These are phyloP conservation scores for Leptodactylus fuscus DNA, from an alignment of 2,113 vertebrate species.

Conservation along the genomic window DNA sequence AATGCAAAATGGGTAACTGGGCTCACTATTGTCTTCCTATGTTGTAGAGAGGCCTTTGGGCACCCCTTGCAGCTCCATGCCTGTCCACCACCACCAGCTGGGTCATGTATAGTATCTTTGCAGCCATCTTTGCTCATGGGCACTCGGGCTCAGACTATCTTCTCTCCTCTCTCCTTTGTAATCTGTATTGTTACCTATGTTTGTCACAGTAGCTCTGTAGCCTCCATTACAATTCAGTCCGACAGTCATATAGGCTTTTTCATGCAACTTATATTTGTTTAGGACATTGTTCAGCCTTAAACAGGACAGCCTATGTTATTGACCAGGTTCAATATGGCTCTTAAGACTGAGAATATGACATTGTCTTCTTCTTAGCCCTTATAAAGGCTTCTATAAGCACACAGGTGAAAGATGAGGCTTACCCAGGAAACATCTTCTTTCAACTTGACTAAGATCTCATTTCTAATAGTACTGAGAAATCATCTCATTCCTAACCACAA, in stretches of 20 bases:
- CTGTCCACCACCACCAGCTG: too few relatives aligned
- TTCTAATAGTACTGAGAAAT: background rate
- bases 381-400: background rate
- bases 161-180: background rate
- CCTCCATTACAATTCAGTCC: background rate
- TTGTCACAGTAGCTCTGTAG: background rate
- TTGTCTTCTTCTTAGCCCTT: background rate
- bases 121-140: too few relatives aligned
- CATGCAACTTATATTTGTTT: background rate
- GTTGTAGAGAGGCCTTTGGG: too few relatives aligned
- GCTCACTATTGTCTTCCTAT: too few relatives aligned
- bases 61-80: too few relatives aligned
- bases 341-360: conserved; percentile 1
- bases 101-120: too few relatives aligned
- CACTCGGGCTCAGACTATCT: background rate
- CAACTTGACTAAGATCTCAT: background rate
- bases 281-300: background rate
- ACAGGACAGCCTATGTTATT: background rate
- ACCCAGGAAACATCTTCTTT: background rate
- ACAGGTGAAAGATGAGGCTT: background rate
- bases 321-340: background rate
- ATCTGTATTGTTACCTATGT: background rate
- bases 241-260: background rate
- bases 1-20: too few relatives aligned
- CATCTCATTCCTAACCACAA: background rate